Base-by-base conservation (phyloP, 2,113 vertebrate species). In the Elachura formosa region DNA sequence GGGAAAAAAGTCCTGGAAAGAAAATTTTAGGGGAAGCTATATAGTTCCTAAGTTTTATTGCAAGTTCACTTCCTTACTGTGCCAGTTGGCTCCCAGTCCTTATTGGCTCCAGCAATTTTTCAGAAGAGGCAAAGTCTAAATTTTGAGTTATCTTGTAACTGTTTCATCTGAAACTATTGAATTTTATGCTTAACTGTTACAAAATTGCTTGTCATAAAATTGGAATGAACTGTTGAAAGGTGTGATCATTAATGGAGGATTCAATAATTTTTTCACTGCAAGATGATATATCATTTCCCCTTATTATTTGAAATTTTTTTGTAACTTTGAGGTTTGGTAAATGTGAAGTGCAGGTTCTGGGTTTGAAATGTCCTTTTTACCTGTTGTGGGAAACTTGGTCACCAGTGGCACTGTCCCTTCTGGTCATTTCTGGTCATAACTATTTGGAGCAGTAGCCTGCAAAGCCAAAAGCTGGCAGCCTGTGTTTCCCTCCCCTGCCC, bases 21-120 rank as follows among this genome's bases (percentile, higher is more conserved):
- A 45, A 21, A 31, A 11, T 24, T 51, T 29, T 46, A 55, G 52
- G 12, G 20, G 28, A 84, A 41, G 43, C 26, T 26, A 8, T 0
- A 0, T 29, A 22, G 29, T 29, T 72, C 0, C 1, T 3, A 36
- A 23, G 10, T 54, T 41, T 74, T 75, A 54, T 23, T 89, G 23
- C 45, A 45, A 19, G 10, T 56, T 58, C 29, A n/a, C 9, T 46
- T 75, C 48, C 26, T 10, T 36, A 9, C 5, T 0, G 0, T 48
- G 20, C 49, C 23, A 10, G 2, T 22, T 80, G 28, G 13, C 3
- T 52, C 8, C 1, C 26, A 6, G 19, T 41, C 25, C 21, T 41
- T 63, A 9, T 5, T 16, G 25, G 22, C 13, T 74, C 22, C 33
- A 61, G 8, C 11, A 17, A 2, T 40, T 10, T 66, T 40, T 33